Percentiles rank a stretch among this genome's conserved stretches.
phyloP scores from a whole-genome alignment of 2,888 invertebrate genomes.

The Nemurella pictetii region DNA sequence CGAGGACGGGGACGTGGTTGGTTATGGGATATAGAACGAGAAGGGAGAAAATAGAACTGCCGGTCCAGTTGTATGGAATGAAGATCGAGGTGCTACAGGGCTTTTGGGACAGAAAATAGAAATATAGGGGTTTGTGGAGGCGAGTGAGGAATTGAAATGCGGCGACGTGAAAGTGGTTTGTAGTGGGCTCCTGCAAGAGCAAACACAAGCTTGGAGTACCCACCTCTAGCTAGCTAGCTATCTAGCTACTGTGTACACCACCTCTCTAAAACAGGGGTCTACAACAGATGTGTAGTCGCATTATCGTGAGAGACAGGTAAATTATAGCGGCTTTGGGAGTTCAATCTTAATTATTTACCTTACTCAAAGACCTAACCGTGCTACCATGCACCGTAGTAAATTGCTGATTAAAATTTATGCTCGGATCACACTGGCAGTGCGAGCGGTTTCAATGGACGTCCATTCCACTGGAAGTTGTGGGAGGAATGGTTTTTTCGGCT shows the following conservation, averaged over 20 bases:
- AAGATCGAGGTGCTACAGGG: not conserved
- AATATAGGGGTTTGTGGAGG: not conserved
- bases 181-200: not conserved
- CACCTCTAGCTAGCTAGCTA: not conserved
- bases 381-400: not conserved
- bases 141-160: constrained; percentile 10
- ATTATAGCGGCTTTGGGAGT: not conserved
- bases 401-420: not conserved
- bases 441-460: no score
- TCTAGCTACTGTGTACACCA: not conserved
- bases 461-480: not conserved
- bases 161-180: constrained; percentile 1
- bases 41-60: not conserved
- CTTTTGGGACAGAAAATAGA: not conserved
- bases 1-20: not conserved
- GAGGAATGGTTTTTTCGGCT: no score
- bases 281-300: not conserved
- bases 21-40: not conserved
- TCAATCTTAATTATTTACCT: not conserved
- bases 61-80: not conserved
- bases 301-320: not conserved
- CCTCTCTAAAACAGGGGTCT: no score
- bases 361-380: not conserved
- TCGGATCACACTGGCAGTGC: no score
- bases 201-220: not conserved